Base-by-base conservation (phyloP, 1,140 invertebrate genomes). In the Drosophila paulistorum region DNA sequence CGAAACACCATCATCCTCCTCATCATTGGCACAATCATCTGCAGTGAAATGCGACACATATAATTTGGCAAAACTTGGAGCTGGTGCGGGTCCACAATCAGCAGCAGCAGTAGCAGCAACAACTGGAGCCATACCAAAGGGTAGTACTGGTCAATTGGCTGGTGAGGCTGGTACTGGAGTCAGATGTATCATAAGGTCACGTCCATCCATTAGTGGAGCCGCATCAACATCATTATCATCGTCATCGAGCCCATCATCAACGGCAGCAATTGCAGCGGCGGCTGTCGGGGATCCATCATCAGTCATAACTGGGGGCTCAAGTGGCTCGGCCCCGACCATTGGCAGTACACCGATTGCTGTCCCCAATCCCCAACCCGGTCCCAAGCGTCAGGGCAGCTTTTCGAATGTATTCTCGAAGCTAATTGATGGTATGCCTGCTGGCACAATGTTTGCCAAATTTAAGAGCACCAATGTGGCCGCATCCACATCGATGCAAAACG, bases 391-490 rank as follows among this genome's bases (percentile, higher is more conserved):
- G 74, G 90, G 90, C 62, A 92, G 91, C 74, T 91, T 91, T 68
- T 91, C 91, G 75, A 91, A 89, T 81, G 91, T 92, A 68, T 92
- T 92, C 72, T 92, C 84, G 33, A 92, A 92, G 81, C 76, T 92
- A 90, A 92, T 92, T 81, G 90, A 91, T 92, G 90, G 86, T 90
- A 92, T 92, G 92, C 92, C 92, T 74, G 92, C 93, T 79, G 91
- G 93, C 72, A 94, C 94, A 83, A 95, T 96, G 93, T 96, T 96
- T 92, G 95, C 95, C 6, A 96, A 96, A 92, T 94, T 96, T 83
- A 96, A 96, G 90, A 94, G 94, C 89, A 94, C 93, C 81, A 92
- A 93, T 87, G 79, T 91, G 79, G 81, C 87, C 59, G 92, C 91
- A 66, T 62, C 83, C 84, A 89, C 83, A 70, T 90, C 92, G 65